Conservation (phyloP, 2,797 vertebrate species). For the Syncerus caffer region DNA sequence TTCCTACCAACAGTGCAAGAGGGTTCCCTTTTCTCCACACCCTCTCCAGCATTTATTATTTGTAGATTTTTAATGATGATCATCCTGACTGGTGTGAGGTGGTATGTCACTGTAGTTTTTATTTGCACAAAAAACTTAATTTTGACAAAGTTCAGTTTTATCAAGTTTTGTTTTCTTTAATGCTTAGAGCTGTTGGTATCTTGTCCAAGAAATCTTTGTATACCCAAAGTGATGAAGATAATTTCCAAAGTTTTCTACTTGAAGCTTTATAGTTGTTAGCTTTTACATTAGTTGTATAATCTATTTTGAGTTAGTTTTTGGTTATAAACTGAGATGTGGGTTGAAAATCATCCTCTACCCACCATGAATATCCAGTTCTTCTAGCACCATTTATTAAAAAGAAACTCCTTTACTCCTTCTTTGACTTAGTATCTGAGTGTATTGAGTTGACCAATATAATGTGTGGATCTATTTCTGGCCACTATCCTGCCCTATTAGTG, state of each 20-base stretch:
- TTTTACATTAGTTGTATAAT: neutral
- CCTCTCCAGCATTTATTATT: neutral
- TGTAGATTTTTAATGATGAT: neutral
- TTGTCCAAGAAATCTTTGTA: neutral
- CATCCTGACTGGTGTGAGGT: neutral
- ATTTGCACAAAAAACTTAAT: constrained; percentile 1
- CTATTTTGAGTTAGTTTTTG: neutral
- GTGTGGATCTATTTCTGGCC: neutral
- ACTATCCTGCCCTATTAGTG: neutral
- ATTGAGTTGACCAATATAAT: neutral
- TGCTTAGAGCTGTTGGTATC: neutral
- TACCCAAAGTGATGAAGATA: neutral
- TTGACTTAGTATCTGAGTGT: neutral
- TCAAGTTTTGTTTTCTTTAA: neutral
- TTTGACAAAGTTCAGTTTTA: neutral
- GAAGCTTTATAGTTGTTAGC: neutral
- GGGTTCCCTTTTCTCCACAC: neutral
- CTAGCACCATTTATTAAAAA: neutral
- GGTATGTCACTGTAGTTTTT: neutral
- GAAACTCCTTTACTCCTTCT: neutral
- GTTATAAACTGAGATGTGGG: neutral
- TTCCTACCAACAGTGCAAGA: neutral
- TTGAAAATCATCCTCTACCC: neutral
- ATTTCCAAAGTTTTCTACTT: neutral
- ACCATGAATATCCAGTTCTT: neutral